Percentiles rank a stretch among this genome's conserved stretches.
These are phyloP conservation scores for Antechinus stuartii DNA, from an alignment of 2,113 vertebrate species.

Conservation along the genomic window DNA sequence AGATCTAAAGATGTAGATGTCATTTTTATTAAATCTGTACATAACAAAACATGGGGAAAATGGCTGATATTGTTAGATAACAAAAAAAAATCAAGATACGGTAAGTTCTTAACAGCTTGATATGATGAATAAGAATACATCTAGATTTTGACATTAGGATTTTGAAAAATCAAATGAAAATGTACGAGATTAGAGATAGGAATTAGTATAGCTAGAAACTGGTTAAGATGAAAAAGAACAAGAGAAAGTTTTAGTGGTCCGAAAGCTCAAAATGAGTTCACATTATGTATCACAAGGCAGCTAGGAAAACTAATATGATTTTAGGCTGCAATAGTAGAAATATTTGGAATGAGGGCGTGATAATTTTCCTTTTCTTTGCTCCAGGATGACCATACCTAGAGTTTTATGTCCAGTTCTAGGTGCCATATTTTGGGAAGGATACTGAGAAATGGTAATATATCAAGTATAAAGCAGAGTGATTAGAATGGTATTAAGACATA, in stretches of 20 bases:
- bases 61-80: neutral
- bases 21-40: neutral
- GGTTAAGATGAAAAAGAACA: neutral
- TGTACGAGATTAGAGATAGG: neutral
- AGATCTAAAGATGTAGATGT: neutral
- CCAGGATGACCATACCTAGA: neutral
- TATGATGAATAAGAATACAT: neutral
- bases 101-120: neutral
- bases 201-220: neutral
- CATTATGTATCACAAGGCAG: neutral
- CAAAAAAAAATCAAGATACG: neutral
- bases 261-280: neutral
- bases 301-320: neutral
- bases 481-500: neutral
- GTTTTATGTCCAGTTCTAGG: neutral
- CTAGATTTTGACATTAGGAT: neutral
- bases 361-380: neutral
- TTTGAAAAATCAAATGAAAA: neutral
- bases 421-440: neutral
- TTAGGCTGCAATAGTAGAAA: neutral
- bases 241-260: neutral
- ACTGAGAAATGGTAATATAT: neutral
- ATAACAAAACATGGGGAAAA: neutral
- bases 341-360: neutral
- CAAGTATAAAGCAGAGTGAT: neutral